Evolutionary conservation across 2,797 vertebrate species (phyloP).

Genomic region (Arnoldichthys spilopterus): DNA sequence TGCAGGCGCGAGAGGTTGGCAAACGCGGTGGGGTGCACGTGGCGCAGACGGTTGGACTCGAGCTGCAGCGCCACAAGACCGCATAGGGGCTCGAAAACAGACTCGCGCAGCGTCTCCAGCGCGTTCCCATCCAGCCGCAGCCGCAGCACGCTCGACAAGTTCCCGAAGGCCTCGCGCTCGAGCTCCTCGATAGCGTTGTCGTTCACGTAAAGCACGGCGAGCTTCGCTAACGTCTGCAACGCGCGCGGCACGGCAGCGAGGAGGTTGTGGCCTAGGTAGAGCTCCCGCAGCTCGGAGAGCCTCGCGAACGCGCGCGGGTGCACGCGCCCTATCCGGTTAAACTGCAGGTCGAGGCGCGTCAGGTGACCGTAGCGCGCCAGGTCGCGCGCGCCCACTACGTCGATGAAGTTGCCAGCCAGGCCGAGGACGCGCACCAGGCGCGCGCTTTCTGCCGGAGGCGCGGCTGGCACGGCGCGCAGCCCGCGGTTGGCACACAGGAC

Average conservation of each 20-base stretch:
- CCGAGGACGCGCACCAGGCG: slow-evolving; percentile 86
- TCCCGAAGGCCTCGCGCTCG: slow-evolving; percentile 78
- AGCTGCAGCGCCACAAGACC: slow-evolving; percentile 90
- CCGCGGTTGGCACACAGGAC: slow-evolving; percentile 93
- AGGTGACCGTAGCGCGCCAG: slow-evolving; percentile 84
- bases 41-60: slow-evolving; percentile 88
- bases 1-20: slow-evolving; percentile 85
- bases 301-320: slow-evolving; percentile 89
- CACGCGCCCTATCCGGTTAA: slow-evolving; percentile 87
- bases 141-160: slow-evolving; percentile 84
- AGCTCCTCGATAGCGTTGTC: slow-evolving; percentile 85
- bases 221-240: slow-evolving; percentile 82
- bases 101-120: slow-evolving; percentile 83
- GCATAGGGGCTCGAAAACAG: slow-evolving; percentile 83
- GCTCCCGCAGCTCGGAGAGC: slow-evolving; percentile 86
- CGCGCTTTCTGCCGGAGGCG: slow-evolving; percentile 60
- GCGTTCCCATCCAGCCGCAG: slow-evolving; percentile 89
- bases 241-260: slow-evolving; percentile 81
- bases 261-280: slow-evolving; percentile 93
- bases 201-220: slow-evolving; percentile 89
- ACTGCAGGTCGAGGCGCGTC: slow-evolving; percentile 89
- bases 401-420: slow-evolving; percentile 93
- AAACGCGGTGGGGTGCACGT: slow-evolving; percentile 88
- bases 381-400: slow-evolving; percentile 87
- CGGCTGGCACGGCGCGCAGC: slow-evolving; percentile 83